Evolutionary conservation across 2,113 vertebrate genomes (phyloP).

Genomic region (Sinocyclocheilus anophthalmus): DNA sequence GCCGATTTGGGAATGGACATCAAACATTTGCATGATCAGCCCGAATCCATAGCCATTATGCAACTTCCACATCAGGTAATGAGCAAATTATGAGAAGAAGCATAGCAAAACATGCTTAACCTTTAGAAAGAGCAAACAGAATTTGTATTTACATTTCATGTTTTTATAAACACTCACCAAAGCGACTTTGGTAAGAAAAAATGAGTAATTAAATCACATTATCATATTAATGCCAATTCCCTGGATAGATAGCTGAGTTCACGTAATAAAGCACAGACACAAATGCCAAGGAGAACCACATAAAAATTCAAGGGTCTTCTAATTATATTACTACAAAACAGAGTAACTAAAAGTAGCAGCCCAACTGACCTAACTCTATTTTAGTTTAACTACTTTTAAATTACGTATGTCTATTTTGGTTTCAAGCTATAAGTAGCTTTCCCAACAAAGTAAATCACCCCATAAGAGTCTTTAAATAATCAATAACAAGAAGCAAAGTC

Average conservation of each 20-base stretch:
- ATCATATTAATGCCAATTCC: neutral
- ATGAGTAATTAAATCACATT: neutral
- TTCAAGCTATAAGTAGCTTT: neutral
- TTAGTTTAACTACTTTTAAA: neutral
- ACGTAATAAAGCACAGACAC: neutral
- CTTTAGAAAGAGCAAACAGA: slow-evolving; percentile 28
- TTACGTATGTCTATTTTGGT: neutral
- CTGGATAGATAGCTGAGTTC: neutral
- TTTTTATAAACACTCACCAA: neutral
- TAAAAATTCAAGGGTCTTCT: too few relatives aligned
- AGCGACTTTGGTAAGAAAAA: neutral
- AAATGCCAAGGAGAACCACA: neutral
- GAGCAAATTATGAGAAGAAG: neutral
- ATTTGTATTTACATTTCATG: neutral
- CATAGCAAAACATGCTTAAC: slow-evolving; percentile 24
- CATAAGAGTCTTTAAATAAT: neutral
- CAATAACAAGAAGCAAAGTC: neutral
- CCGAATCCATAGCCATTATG: neutral
- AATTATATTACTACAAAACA: too few relatives aligned
- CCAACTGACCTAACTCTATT: neutral
- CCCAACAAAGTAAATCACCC: neutral
- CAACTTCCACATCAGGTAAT: neutral
- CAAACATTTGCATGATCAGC: neutral
- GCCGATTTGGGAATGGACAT: neutral
- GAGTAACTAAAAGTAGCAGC: neutral